phyloP scores from a whole-genome alignment of 2,797 vertebrate genomes.

The Salmo trutta region DNA sequence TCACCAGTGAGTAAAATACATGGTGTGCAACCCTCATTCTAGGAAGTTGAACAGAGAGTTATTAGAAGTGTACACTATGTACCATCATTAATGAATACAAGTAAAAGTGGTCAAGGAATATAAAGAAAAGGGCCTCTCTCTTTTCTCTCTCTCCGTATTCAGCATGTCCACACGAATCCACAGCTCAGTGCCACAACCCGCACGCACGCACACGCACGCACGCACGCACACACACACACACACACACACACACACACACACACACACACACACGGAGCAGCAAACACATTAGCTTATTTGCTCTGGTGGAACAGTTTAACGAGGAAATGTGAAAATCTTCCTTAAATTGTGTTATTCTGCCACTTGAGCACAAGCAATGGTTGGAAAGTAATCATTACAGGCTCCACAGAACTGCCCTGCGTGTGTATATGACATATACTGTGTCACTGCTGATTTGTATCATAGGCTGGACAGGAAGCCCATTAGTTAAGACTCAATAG shows the following conservation, averaged over 20 bases:
- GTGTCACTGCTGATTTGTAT: not conserved
- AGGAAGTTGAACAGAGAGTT: not conserved
- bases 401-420: not conserved
- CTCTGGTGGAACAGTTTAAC: constrained; percentile 1
- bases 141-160: constrained; percentile 17
- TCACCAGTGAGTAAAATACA: not conserved
- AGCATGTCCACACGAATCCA: constrained; percentile 10
- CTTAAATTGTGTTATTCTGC: not conserved
- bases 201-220: too few relatives aligned
- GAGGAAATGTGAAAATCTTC: not conserved
- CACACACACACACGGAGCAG: not conserved
- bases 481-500: not conserved
- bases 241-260: too few relatives aligned
- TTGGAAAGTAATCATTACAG: not conserved
- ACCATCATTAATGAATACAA: not conserved
- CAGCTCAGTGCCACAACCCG: constrained; percentile 26
- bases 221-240: too few relatives aligned
- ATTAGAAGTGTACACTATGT: not conserved
- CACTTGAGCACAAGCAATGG: not conserved
- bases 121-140: not conserved
- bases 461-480: not conserved
- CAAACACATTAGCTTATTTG: constrained; percentile 10
- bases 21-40: not conserved
- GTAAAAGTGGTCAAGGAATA: not conserved
- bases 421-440: not conserved